These are phyloP conservation scores for Panopea generosa DNA, from an alignment of 2,888 invertebrate genomes.

Conservation along the genomic window DNA sequence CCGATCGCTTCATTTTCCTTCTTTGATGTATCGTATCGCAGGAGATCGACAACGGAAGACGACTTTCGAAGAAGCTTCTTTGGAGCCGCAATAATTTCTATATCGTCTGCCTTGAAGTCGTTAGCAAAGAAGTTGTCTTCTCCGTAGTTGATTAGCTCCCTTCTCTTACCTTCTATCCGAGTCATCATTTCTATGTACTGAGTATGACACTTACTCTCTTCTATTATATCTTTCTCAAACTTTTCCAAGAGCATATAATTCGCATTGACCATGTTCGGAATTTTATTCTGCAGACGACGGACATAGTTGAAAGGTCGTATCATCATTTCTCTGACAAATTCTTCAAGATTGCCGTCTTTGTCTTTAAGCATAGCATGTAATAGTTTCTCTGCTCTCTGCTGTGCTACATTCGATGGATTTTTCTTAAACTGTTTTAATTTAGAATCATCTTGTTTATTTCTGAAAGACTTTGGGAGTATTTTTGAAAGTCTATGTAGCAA, in stretches of 20 bases:
- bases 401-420: constrained; percentile 47
- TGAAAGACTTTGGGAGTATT: constrained; percentile 26
- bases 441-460: constrained; percentile 39
- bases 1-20: constrained; percentile 12
- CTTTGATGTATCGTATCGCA: constrained; percentile 7
- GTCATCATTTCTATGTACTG: constrained; percentile 65
- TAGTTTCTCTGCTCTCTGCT: constrained; percentile 56
- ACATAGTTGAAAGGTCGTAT: constrained; percentile 58
- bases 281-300: constrained; percentile 52
- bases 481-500: constrained; percentile 24
- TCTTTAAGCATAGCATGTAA: constrained; percentile 47
- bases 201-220: constrained; percentile 47
- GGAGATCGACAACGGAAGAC: constrained; percentile 32
- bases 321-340: constrained; percentile 57
- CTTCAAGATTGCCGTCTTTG: constrained; percentile 42
- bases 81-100: constrained; percentile 28
- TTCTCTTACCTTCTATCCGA: constrained; percentile 65
- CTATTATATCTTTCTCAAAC: constrained; percentile 61
- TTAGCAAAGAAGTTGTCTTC: constrained; percentile 62
- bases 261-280: constrained; percentile 69
- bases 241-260: constrained; percentile 69
- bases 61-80: neutral
- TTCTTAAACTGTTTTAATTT: constrained; percentile 48
- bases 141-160: constrained; percentile 62
- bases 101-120: constrained; percentile 63